Evolutionary conservation across 2,113 vertebrate genomes (phyloP), one percentile per base, ranked within the genome.

Genomic region (Carassius carassius): DNA sequence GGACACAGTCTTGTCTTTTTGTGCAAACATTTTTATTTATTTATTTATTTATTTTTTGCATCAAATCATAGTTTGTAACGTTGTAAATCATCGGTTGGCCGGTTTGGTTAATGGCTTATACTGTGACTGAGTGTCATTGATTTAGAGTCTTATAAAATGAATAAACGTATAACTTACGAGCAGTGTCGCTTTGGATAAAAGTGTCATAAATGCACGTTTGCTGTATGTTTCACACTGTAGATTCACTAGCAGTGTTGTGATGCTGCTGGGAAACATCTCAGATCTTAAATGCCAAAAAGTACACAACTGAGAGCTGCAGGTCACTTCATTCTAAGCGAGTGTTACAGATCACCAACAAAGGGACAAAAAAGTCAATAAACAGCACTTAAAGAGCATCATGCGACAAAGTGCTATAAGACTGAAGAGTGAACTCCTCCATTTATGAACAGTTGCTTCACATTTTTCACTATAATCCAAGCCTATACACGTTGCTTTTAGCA

Each of bases 401-500:
- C 8, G 7, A 51, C n/a, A 23, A 44, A 51, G 6, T 5, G 44
- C n/a, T 25, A 4, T 74, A 14, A 67, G 8, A 41, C 7, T 41
- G 78, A 44, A 35, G 54, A 10, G 58, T n/a, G 29, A 21, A 16
- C 37, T 16, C 19, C 63, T 17, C 17, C n/a, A 44, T 16, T 54
- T 70, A 44, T 69, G 14, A 21, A 16, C 47, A 60, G 35, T 41
- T 58, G 72, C 51, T 32, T 70, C 29, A 77, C 73, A 12, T 77
- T 37, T 41, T 41, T 17, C 58, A 4, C 41, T 49, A 47, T 23
- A 87, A 87, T 70, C 47, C 19, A 47, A 76, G 62, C 65, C 29
- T 67, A 73, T 67, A 69, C 54, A 79, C 85, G 6, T 79, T 32
- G 72, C 60, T 80, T 81, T 60, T 58, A 56, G 63, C 81, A 73